A percentile compares a stretch with the other conserved stretches of the same genome.
Evolutionary conservation across 1,140 invertebrate genomes (phyloP).

Genomic region (Lepeophtheirus salmonis): DNA sequence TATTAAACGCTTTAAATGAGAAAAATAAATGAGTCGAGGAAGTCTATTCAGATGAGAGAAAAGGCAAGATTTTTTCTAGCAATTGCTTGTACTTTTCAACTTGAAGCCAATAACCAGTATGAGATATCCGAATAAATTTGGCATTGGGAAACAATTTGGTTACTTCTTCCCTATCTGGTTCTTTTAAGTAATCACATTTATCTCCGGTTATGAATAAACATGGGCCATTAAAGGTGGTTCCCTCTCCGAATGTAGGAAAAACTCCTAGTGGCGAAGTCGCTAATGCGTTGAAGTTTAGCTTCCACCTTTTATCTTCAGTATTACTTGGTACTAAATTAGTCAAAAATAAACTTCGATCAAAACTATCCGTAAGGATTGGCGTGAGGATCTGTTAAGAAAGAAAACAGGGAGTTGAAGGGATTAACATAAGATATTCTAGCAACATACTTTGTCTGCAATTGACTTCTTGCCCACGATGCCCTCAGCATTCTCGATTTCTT

Average conservation of each 20-base stretch:
- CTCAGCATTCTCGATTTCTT: no score
- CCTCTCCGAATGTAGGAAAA: not conserved
- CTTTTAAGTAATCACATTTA: not conserved
- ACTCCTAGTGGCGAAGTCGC: not conserved
- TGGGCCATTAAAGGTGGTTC: not conserved
- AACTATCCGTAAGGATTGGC: not conserved
- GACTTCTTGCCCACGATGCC: no score
- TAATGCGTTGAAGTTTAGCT: not conserved
- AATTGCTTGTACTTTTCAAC: not conserved
- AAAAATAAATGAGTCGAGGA: no score
- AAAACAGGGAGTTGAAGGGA: not conserved
- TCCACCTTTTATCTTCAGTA: not conserved
- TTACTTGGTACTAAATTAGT: not conserved
- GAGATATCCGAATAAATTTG: not conserved
- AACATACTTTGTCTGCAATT: no score
- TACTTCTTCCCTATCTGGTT: not conserved
- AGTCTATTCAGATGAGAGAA: no score
- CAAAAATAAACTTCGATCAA: not conserved
- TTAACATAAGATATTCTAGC: no score
- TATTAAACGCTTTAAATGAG: no score
- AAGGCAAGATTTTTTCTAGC: not conserved
- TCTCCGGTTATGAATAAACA: not conserved
- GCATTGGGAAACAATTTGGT: not conserved
- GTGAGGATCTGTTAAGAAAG: not conserved
- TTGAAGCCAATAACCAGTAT: not conserved